Percentiles rank a stretch among this genome's conserved stretches.
These are phyloP conservation scores for Scophthalmus maximus DNA, from an alignment of 2,113 vertebrate genomes.

Conservation along the genomic window DNA sequence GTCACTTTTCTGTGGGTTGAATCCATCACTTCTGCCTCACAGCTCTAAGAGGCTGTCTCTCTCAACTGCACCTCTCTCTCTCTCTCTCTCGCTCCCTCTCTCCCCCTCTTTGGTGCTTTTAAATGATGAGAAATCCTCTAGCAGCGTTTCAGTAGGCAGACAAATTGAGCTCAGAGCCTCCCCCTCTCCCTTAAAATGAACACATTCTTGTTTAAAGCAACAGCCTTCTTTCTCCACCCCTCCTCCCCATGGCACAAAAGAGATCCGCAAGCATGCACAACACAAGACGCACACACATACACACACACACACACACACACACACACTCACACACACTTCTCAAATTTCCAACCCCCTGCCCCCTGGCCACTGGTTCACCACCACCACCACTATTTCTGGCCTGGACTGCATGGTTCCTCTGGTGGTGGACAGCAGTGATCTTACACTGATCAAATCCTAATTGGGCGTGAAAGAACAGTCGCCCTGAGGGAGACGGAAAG, in stretches of 20 bases:
- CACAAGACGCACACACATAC: slow-evolving; percentile 52
- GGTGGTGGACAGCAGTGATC: slow-evolving; percentile 74
- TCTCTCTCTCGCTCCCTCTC: slow-evolving; percentile 39
- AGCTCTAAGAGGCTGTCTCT: slow-evolving; percentile 82
- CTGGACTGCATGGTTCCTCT: slow-evolving; percentile 58
- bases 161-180: slow-evolving; percentile 79
- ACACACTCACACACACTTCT: slow-evolving; percentile 52
- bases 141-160: slow-evolving; percentile 75
- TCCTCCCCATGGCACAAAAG: slow-evolving; percentile 85
- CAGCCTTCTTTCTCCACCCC: slow-evolving; percentile 74
- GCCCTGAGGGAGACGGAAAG: slow-evolving; percentile 32
- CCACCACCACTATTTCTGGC: slow-evolving; percentile 83
- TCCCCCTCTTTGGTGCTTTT: slow-evolving; percentile 77
- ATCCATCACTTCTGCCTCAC: slow-evolving; percentile 80
- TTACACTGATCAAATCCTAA: slow-evolving; percentile 79
- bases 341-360: slow-evolving; percentile 70
- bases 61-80: slow-evolving; percentile 63
- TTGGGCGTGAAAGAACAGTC: slow-evolving; percentile 60
- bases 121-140: slow-evolving; percentile 82
- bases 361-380: slow-evolving; percentile 52
- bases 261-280: slow-evolving; percentile 82
- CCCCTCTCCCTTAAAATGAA: slow-evolving; percentile 69
- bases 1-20: slow-evolving; percentile 71
- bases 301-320: slow-evolving; percentile 44
- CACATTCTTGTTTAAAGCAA: slow-evolving; percentile 76